Conservation (phyloP, 2,113 vertebrate genomes). For the Paraplagusia blochii region DNA sequence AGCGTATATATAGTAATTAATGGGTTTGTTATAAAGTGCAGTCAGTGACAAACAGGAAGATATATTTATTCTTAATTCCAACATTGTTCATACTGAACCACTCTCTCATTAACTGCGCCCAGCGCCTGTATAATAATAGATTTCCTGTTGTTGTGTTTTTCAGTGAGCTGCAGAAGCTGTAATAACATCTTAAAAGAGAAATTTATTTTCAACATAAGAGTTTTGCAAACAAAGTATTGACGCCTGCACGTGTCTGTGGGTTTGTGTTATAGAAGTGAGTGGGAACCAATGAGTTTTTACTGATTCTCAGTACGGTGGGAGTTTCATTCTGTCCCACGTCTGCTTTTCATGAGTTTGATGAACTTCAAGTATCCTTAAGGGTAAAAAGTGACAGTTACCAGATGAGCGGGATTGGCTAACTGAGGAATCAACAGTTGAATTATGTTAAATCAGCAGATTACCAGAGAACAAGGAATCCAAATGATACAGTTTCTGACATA, state of each 20-base stretch:
- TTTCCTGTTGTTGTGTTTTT: slow-evolving; percentile 3
- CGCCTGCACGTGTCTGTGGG: neutral
- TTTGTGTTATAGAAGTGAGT: slow-evolving; percentile 1
- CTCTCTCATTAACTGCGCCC: slow-evolving; percentile 4
- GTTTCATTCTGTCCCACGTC: neutral
- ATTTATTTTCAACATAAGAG: no score
- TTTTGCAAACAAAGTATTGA: neutral
- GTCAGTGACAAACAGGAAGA: neutral
- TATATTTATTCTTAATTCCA: slow-evolving; percentile 2
- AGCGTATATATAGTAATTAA: no score
- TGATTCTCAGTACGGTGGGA: neutral
- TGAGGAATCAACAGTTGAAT: slow-evolving; percentile 28
- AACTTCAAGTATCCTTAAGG: no score
- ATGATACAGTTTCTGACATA: neutral
- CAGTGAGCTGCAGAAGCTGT: neutral
- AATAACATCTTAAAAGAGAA: neutral
- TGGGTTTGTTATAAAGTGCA: neutral
- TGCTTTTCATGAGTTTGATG: no score
- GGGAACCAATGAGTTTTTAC: slow-evolving; percentile 3
- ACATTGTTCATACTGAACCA: neutral
- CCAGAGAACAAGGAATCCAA: no score
- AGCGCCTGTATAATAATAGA: neutral
- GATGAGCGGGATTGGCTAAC: slow-evolving; percentile 18
- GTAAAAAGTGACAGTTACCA: no score
- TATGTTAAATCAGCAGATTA: slow-evolving; percentile 52